phyloP scores from a whole-genome alignment of 2,113 vertebrate genomes.

The Chauna torquata region DNA sequence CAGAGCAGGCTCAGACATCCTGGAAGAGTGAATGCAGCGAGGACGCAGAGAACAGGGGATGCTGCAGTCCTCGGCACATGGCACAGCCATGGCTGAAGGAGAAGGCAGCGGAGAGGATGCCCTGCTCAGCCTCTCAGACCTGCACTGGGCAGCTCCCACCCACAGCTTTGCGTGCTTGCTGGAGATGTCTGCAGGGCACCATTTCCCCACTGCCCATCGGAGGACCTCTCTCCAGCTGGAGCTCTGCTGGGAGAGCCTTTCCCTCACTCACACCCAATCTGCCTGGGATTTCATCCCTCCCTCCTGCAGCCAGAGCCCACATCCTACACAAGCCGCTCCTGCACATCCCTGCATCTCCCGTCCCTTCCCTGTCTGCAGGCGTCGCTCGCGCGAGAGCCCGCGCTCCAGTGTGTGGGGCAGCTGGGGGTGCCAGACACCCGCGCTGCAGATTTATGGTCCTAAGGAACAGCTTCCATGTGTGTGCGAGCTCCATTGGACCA shows the following conservation, averaged over 20 bases:
- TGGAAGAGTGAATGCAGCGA: not conserved
- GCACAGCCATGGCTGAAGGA: not conserved
- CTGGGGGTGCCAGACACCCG: not conserved
- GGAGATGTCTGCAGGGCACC: not conserved
- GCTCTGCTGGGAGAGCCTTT: not conserved
- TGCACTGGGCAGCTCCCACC: not conserved
- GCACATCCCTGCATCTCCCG: not conserved
- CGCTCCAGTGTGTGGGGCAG: not conserved
- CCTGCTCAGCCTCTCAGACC: not conserved
- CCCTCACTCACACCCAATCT: fast-evolving
- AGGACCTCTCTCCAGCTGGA: not conserved
- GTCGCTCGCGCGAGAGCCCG: not conserved
- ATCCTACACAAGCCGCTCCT: not conserved
- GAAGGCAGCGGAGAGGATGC: not conserved
- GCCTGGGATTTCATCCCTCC: not conserved
- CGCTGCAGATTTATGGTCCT: not conserved
- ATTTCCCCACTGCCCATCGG: not conserved
- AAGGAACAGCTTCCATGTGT: slow-evolving; percentile 1
- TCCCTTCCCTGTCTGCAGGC: not conserved
- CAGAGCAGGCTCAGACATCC: not conserved
- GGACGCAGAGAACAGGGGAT: not conserved
- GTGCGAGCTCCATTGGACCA: not conserved
- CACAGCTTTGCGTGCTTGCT: not conserved
- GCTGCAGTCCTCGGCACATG: not conserved
- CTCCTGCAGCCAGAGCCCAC: fast-evolving